phyloP scores from a whole-genome alignment of 2,888 invertebrate genomes.

The Hirtodrosophila duncani region DNA sequence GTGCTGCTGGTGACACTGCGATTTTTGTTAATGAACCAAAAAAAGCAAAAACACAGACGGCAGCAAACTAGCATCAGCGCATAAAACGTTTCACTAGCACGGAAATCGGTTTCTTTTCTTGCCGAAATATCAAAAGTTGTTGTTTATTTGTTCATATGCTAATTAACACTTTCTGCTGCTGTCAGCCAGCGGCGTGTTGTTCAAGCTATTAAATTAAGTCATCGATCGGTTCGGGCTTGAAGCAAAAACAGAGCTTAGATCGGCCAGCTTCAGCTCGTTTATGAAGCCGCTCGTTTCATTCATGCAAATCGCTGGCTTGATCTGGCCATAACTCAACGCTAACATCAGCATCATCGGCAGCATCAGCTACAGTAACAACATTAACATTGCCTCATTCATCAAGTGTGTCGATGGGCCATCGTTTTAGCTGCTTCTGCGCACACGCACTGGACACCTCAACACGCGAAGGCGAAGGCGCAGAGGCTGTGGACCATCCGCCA shows the following conservation, averaged over 20 bases:
- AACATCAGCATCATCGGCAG: constrained; percentile 28
- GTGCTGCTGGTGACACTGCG: constrained; percentile 15
- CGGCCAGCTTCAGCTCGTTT: constrained; percentile 37
- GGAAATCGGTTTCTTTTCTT: constrained; percentile 11
- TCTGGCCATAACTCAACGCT: constrained; percentile 50
- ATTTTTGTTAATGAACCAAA: constrained; percentile 47
- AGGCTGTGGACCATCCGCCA: constrained; percentile 4
- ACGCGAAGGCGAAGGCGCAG: constrained; percentile 4
- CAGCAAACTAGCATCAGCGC: constrained; percentile 19
- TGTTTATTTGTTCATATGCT: constrained; percentile 58
- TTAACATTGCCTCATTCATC: constrained; percentile 50
- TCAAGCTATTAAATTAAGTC: constrained; percentile 58
- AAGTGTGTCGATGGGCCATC: constrained; percentile 17
- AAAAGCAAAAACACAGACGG: constrained; percentile 51
- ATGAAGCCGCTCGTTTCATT: constrained; percentile 57
- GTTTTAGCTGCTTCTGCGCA: constrained; percentile 10
- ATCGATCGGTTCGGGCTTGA: constrained; percentile 42
- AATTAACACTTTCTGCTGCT: constrained; percentile 61
- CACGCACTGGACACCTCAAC: constrained; percentile 29
- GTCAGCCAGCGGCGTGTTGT: constrained; percentile 24
- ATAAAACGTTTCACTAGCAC: constrained; percentile 7
- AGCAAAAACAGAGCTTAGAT: background rate
- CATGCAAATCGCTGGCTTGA: constrained; percentile 53
- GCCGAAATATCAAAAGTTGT: too few species aligned
- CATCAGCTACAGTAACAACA: constrained; percentile 11